A percentile compares a stretch with the other conserved stretches of the same genome.
Conservation (phyloP, 2,797 vertebrate species). For the Pachyuromys duprasi region DNA sequence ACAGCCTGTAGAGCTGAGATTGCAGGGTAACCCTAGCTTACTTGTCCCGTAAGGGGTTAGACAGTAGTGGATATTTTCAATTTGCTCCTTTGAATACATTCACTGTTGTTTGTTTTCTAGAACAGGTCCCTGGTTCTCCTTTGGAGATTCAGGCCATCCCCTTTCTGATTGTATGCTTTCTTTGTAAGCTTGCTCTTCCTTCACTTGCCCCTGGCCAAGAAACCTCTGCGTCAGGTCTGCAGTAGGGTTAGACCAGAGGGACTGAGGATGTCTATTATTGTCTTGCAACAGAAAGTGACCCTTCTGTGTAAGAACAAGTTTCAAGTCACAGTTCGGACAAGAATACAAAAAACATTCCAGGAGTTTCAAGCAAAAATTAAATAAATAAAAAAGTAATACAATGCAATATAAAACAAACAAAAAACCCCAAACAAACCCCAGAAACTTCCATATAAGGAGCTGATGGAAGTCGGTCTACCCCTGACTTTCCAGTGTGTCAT, state of each 20-base stretch:
- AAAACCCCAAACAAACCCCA: not conserved
- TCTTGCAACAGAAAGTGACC: not conserved
- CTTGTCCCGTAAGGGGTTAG: not conserved
- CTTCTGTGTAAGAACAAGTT: not conserved
- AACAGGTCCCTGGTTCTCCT: conserved; percentile 2
- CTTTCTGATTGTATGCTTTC: not conserved
- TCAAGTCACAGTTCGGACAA: not conserved
- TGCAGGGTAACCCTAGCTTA: not conserved
- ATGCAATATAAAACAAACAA: not conserved
- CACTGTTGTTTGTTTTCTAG: not conserved
- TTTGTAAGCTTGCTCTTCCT: not conserved
- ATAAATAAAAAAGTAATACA: too few relatives aligned
- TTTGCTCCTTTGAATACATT: conserved; percentile 23
- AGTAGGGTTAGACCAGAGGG: not conserved
- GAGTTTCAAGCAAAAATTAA: not conserved
- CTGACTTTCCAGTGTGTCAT: not conserved
- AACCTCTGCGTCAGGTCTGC: not conserved
- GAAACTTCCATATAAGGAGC: not conserved
- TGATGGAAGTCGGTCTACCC: not conserved
- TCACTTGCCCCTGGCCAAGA: not conserved
- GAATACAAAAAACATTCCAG: not conserved
- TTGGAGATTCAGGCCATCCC: not conserved
- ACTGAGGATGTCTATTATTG: not conserved
- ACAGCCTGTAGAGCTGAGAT: not conserved
- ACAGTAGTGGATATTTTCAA: not conserved